phyloP scores from a whole-genome alignment of 2,113 vertebrate genomes.

The Colaptes auratus region DNA sequence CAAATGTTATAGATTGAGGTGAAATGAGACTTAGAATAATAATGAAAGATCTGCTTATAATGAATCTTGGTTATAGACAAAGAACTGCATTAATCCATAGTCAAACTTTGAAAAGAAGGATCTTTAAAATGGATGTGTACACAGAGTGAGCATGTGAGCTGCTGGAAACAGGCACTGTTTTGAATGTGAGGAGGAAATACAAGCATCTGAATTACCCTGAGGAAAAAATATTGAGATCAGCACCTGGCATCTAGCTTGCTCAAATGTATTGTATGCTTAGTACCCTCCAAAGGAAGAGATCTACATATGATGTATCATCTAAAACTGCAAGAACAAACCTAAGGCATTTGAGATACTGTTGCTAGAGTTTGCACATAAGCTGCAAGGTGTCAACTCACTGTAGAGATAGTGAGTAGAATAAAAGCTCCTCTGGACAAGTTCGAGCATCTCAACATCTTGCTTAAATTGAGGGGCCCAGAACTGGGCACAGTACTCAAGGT shows the following conservation, averaged over 20 bases:
- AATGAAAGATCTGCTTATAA: neutral
- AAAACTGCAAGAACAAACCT: neutral
- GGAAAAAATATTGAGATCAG: neutral
- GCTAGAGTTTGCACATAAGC: neutral
- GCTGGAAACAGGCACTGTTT: neutral
- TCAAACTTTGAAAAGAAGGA: neutral
- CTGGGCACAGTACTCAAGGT: no score
- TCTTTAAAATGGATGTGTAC: neutral
- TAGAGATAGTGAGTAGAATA: neutral
- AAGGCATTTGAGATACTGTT: neutral
- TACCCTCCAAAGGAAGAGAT: neutral
- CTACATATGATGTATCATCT: neutral
- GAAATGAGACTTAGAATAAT: neutral
- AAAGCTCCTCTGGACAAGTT: neutral
- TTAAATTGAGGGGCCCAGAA: no score
- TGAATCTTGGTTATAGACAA: neutral
- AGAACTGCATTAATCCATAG: neutral
- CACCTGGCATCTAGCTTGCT: neutral
- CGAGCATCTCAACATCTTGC: no score
- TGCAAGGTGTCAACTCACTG: neutral
- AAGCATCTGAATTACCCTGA: neutral
- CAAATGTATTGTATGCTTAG: neutral
- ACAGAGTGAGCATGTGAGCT: neutral
- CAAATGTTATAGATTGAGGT: neutral
- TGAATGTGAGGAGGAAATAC: neutral